Evolutionary conservation across 2,888 invertebrate species (phyloP).

Genomic region (Ommatoiulus sabulosus): DNA sequence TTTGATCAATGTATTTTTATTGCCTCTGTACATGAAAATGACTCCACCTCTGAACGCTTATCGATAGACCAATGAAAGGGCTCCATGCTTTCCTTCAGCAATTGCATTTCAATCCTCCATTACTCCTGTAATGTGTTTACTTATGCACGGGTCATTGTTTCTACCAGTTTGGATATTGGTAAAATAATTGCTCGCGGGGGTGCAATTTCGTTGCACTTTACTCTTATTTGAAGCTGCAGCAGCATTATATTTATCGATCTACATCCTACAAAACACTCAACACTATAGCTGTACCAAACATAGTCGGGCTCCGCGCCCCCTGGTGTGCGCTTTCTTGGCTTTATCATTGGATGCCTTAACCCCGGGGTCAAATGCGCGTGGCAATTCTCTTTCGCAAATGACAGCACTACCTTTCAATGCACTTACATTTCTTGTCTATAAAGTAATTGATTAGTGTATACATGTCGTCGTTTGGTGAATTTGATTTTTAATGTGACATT

Average conservation of each 20-base stretch:
- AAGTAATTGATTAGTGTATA: too few species aligned
- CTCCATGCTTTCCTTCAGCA: neutral
- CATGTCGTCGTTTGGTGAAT: too few species aligned
- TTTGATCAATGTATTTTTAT: neutral
- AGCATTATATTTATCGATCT: conserved; percentile 3
- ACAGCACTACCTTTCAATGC: neutral
- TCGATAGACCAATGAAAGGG: neutral
- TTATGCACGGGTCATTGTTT: conserved; percentile 31
- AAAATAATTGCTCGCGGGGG: conserved; percentile 11
- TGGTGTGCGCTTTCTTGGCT: neutral
- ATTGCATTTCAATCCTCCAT: neutral
- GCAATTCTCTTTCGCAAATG: neutral
- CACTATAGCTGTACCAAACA: neutral
- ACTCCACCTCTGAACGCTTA: neutral
- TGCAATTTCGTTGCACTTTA: conserved; percentile 18
- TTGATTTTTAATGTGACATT: too few species aligned
- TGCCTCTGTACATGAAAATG: neutral
- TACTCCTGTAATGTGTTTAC: conserved; percentile 1
- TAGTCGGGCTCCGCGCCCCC: neutral
- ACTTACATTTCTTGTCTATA: too few species aligned
- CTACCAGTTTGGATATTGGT: conserved; percentile 20
- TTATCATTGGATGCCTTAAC: neutral
- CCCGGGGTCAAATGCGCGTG: neutral
- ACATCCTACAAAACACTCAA: neutral
- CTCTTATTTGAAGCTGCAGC: neutral